phyloP scores from a whole-genome alignment of 2,797 vertebrate species.

The Meriones psammophilus region DNA sequence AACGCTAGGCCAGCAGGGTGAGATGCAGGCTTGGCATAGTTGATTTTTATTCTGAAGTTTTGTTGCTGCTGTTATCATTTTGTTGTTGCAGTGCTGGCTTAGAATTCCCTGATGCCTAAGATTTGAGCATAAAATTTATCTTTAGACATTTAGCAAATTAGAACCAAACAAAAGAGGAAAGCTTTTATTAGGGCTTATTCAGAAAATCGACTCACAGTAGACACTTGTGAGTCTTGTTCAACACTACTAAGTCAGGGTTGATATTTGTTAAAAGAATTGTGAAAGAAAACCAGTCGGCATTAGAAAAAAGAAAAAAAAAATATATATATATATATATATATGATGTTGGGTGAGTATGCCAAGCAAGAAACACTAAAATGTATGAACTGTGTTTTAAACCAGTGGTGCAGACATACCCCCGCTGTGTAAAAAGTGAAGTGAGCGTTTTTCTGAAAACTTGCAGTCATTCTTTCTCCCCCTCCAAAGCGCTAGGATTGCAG shows the following conservation, averaged over 20 bases:
- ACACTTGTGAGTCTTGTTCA: neutral
- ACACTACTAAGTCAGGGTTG: neutral
- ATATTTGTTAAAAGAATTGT: neutral
- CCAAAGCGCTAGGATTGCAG: neutral
- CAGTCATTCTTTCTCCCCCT: too few species aligned
- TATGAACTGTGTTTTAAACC: neutral
- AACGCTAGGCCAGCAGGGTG: too few species aligned
- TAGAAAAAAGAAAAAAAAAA: neutral
- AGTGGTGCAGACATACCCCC: neutral
- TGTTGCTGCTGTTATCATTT: neutral
- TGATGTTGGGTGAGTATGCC: neutral
- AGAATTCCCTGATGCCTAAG: neutral
- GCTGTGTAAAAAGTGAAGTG: neutral
- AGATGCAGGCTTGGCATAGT: neutral
- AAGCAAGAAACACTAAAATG: slow-evolving; percentile 17
- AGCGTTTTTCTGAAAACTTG: neutral
- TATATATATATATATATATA: neutral
- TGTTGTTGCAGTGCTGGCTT: too few species aligned
- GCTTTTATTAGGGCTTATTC: neutral
- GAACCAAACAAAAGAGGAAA: neutral
- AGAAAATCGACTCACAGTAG: neutral
- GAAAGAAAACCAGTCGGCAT: neutral
- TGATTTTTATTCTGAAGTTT: neutral
- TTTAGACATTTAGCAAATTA: slow-evolving; percentile 51
- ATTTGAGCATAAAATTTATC: slow-evolving; percentile 9